Percentiles rank a stretch among this genome's conserved stretches.
These are phyloP conservation scores for Monodelphis domestica DNA, from an alignment of 2,797 vertebrate species.

Conservation along the genomic window DNA sequence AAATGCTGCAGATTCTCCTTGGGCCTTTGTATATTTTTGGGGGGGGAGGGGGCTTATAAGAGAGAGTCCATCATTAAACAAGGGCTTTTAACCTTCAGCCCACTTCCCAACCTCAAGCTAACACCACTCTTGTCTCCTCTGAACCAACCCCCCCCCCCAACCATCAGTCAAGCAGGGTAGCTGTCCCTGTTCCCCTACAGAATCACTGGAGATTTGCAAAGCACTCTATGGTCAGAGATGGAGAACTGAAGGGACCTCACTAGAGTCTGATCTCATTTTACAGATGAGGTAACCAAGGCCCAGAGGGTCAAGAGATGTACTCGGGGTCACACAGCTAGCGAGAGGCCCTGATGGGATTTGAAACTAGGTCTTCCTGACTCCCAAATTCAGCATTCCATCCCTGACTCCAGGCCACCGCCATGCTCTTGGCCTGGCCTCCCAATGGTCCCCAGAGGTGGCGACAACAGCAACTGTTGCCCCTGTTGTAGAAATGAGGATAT, in stretches of 20 bases:
- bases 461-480: background rate
- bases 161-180: background rate
- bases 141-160: background rate
- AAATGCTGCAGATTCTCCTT: slow-evolving; percentile 79
- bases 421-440: background rate
- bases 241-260: background rate
- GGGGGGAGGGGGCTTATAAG: background rate
- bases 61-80: background rate
- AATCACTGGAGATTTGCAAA: background rate
- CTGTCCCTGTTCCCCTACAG: background rate
- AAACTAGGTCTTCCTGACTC: background rate
- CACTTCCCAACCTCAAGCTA: background rate
- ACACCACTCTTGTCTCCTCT: background rate
- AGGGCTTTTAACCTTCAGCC: background rate
- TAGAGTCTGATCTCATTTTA: background rate
- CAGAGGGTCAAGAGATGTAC: background rate
- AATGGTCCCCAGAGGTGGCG: background rate
- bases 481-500: background rate
- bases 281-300: background rate
- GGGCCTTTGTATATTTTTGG: background rate
- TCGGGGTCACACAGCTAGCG: background rate
- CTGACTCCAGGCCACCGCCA: background rate
- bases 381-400: background rate
- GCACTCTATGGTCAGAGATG: background rate
- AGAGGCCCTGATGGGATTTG: background rate